These are phyloP conservation scores for Macropis europaea DNA, from an alignment of 2,888 invertebrate genomes.

Conservation along the genomic window DNA sequence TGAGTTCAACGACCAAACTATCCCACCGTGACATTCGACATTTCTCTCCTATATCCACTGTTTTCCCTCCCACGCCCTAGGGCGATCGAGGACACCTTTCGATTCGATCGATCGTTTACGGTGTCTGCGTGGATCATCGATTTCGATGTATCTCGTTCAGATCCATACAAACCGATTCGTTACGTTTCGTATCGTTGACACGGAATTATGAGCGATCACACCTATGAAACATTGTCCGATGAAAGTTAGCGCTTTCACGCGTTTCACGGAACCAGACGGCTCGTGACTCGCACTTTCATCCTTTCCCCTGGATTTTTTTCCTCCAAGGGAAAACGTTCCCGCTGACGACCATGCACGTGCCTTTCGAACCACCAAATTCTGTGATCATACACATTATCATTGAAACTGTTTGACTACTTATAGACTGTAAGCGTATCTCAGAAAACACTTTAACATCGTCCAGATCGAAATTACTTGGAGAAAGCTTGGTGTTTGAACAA, in stretches of 20 bases:
- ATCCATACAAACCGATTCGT: constrained; percentile 54
- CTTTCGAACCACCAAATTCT: no score
- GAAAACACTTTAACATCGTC: no score
- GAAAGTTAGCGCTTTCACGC: constrained; percentile 30
- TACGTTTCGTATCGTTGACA: constrained; percentile 56
- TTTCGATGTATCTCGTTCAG: constrained; percentile 21
- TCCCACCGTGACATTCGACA: constrained; percentile 33
- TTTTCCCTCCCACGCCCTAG: constrained; percentile 15
- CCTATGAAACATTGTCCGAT: constrained; percentile 41
- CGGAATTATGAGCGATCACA: constrained; percentile 43
- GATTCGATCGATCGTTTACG: constrained; percentile 1
- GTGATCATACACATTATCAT: no score
- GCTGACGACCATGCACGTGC: no score
- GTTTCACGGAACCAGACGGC: constrained; percentile 13
- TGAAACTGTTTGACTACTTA: no score
- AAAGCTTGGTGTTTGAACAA: no score
- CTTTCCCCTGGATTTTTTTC: background rate
- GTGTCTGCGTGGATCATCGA: background rate
- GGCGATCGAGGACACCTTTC: background rate
- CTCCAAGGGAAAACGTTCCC: no score
- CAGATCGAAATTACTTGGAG: no score
- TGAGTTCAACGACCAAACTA: constrained; percentile 8
- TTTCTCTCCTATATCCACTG: constrained; percentile 1
- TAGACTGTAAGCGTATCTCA: no score
- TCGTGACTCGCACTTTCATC: constrained; percentile 45